These are phyloP conservation scores for Malurus elegans DNA, from an alignment of 2,113 vertebrate genomes.

Conservation along the genomic window DNA sequence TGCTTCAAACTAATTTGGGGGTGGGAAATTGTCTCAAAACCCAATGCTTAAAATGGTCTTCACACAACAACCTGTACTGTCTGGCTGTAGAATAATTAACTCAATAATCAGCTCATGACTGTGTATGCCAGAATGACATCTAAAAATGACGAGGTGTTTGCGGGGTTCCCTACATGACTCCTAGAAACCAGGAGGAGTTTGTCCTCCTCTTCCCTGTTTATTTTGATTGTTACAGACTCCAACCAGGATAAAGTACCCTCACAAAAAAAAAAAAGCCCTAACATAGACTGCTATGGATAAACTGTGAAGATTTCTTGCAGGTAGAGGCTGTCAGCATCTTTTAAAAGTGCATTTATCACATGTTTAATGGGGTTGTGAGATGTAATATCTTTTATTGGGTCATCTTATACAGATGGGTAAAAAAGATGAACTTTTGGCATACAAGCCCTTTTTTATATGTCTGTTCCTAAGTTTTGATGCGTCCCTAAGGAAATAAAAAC, in stretches of 20 bases:
- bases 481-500: background rate
- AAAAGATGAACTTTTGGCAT: background rate
- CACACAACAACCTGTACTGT: background rate
- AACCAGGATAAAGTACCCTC: background rate
- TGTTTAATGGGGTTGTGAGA: background rate
- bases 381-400: background rate
- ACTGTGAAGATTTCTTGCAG: background rate
- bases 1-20: background rate
- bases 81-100: conserved; percentile 7
- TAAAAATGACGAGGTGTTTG: background rate
- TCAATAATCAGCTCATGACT: background rate
- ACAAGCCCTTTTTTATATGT: background rate
- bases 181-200: background rate
- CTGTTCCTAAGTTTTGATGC: background rate
- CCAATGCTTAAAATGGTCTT: background rate
- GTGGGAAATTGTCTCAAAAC: background rate
- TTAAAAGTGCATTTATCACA: background rate
- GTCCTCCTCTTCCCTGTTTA: background rate
- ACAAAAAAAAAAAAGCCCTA: background rate
- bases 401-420: background rate
- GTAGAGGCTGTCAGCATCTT: background rate
- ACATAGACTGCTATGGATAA: background rate
- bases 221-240: background rate
- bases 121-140: fast-evolving
- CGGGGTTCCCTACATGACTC: background rate